Evolutionary conservation across 2,113 vertebrate genomes (phyloP), one percentile per base, ranked within the genome.

Genomic region (Bubo blakistoni): DNA sequence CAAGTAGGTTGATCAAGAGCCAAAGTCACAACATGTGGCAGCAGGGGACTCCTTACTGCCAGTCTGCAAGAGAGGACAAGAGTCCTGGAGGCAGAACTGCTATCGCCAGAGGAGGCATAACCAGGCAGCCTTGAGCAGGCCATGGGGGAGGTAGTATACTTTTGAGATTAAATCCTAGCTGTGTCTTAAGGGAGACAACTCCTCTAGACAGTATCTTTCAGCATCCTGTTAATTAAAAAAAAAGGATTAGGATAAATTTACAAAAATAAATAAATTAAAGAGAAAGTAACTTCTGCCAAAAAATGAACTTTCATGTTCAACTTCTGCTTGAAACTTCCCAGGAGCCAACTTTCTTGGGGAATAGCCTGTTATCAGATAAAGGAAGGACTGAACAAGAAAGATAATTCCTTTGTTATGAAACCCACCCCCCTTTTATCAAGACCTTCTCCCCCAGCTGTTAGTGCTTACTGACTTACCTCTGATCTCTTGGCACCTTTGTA

Each of bases 271-370:
- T 90, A 71, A 93, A 93, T 92, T 71, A 95, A 94, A 87, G 30
- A 62, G 71, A 96, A 91, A 55, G 47, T n/a, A 92, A 92, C 90
- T 96, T 95, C 89, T 97, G 94, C 88, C 94, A 97, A 95, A 94
- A 94, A 90, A 72, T 38, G 27, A 96, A 54, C 94, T 96, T 92
- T 95, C 87, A 87, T 82, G 89, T 91, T 96, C 76, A 79, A 42
- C 59, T 93, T 78, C 38, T 78, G 65, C 80, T 88, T 83, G 74
- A 83, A 93, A 95, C 82, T 96, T 90, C 86, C 81, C 91, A 86
- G 74, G 54, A 96, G 92, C 74, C 80, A 97, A 22, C 74, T 94
- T 92, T 97, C 94, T 92, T 8, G 4, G 59, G 83, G 91, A 96
- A 86, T 90, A 71, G 57, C 70, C 85, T 88, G 40, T 95, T 95